These are phyloP conservation scores for Ictalurus furcatus DNA, from an alignment of 2,113 vertebrate species.

Conservation along the genomic window DNA sequence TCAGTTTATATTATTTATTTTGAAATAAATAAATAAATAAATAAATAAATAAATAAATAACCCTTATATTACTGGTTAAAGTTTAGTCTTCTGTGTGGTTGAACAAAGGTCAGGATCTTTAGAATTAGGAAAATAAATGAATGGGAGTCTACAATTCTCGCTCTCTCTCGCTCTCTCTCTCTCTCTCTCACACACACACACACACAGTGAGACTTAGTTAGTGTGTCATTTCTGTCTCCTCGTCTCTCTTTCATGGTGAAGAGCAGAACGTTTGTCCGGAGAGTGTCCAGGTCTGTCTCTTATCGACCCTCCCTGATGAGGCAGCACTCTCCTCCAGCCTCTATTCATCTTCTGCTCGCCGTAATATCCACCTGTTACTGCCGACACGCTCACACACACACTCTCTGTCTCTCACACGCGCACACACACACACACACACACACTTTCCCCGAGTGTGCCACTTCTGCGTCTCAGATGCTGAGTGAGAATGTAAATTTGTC, in stretches of 20 bases:
- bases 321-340: slow-evolving; percentile 63
- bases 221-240: background rate
- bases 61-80: background rate
- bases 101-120: background rate
- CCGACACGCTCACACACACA: slow-evolving; percentile 53
- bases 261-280: slow-evolving; percentile 59
- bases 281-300: slow-evolving; percentile 63
- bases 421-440: background rate
- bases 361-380: slow-evolving; percentile 71
- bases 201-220: background rate
- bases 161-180: background rate
- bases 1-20: background rate
- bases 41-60: background rate
- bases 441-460: background rate
- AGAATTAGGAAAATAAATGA: background rate
- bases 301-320: slow-evolving; percentile 66
- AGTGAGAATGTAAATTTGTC: slow-evolving; percentile 22
- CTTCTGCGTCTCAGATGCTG: background rate
- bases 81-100: background rate
- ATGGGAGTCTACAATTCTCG: background rate
- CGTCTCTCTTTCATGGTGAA: background rate
- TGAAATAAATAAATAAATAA: background rate
- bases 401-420: background rate
- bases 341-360: slow-evolving; percentile 68
- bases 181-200: background rate